Evolutionary conservation across 2,113 vertebrate species (phyloP), one percentile per base, ranked within the genome.

Genomic region (Recurvirostra avosetta): DNA sequence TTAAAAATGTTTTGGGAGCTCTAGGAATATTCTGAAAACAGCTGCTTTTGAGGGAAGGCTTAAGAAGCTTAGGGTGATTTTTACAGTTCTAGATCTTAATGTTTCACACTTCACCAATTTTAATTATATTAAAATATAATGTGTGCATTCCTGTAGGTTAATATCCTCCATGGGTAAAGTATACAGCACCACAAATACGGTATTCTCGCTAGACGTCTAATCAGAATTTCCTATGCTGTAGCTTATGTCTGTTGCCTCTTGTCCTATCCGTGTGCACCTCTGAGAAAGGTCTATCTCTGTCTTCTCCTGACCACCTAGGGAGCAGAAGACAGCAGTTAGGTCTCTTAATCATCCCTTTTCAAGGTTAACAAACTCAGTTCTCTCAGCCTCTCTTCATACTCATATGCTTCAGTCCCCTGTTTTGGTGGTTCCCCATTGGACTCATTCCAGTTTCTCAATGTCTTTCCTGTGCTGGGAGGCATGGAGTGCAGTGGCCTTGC

Each of bases 211-310:
- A 22, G 20, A 11, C 43, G 30, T 21, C 26, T 79, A 6, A 29
- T 45, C n/a, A 58, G 68, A 73, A 66, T 91, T 84, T 66, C 50
- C 62, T 40, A 1, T 26, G 12, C 50, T 80, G 30, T 45, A 40
- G 53, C 18, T 74, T 73, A 12, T 67, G 30, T 74, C 45, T 74
- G 11, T 67, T 47, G 20, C 18, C 49, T 87, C 52, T 66, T 86
- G 22, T 59, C 22, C 49, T 50, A 1, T 29, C 56, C 0, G 0
- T 34, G 8, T 76, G 53, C 25, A 19, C 38, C n/a, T 75, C 41
- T 84, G 77, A 84, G 80, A 50, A 45, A 45, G 15, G 7, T 71
- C 59, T 80, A 19, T 3, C 73, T 56, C 26, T 49, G 52, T 67
- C 29, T 88, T 75, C 30, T 65, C 38, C 52, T 81, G 36, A 12